Conservation (phyloP, 1,140 invertebrate genomes). For the Magallana ariakensis region DNA sequence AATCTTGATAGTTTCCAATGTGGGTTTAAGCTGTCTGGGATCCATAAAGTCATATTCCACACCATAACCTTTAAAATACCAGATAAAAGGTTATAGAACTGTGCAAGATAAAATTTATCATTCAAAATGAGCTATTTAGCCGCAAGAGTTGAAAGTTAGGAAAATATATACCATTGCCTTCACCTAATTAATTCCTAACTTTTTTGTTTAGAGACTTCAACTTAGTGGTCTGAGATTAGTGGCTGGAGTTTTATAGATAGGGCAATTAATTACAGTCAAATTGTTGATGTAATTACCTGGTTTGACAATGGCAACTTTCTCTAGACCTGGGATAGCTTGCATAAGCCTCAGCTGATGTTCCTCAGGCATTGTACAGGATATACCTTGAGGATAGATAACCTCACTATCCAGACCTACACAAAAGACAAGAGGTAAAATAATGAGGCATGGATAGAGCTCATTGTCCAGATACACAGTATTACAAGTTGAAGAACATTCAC, state of each 20-base stretch:
- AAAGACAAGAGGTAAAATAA: neutral
- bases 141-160: no score
- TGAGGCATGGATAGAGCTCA: no score
- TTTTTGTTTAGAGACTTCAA: no score
- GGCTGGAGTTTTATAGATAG: no score
- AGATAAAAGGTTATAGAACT: neutral
- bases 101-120: neutral
- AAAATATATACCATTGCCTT: no score
- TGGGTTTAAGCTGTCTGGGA: conserved; percentile 89
- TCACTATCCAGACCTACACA: conserved; percentile 84
- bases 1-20: conserved; percentile 90
- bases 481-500: no score
- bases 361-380: conserved; percentile 92
- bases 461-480: no score
- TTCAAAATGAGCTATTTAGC: no score
- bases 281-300: conserved; percentile 82
- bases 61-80: conserved; percentile 86
- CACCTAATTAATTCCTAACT: no score
- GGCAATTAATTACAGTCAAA: no score
- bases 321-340: conserved; percentile 87
- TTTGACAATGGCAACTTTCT: conserved; percentile 86
- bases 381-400: conserved; percentile 93
- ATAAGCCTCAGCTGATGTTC: conserved; percentile 90
- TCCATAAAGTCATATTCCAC: conserved; percentile 96
- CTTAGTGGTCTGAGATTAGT: no score